phyloP scores from a whole-genome alignment of 2,888 invertebrate species.

The Taenaris catops region DNA sequence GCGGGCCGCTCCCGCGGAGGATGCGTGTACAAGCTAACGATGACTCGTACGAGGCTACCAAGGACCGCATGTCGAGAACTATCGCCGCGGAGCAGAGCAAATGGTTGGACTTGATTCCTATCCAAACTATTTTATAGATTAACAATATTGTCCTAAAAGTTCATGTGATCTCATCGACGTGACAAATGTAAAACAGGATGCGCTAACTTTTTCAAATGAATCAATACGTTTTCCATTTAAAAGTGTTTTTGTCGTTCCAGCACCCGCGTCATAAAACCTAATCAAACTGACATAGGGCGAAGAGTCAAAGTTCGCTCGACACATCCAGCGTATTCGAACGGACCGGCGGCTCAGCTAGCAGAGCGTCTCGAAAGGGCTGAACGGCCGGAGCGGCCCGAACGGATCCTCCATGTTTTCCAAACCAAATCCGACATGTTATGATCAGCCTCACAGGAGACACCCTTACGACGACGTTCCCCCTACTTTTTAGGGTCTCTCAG shows the following conservation, averaged over 20 bases:
- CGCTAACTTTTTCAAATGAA: too few species aligned
- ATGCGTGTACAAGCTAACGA: constrained; percentile 97
- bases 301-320: constrained; percentile 87
- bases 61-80: constrained; percentile 93
- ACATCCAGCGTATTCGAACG: constrained; percentile 57
- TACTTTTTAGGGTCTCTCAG: too few species aligned
- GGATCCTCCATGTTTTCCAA: too few species aligned
- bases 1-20: constrained; percentile 92
- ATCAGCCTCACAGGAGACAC: too few species aligned
- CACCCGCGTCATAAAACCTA: constrained; percentile 95
- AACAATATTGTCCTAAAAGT: too few species aligned
- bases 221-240: too few species aligned
- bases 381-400: constrained; percentile 42
- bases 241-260: constrained; percentile 67
- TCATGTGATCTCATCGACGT: too few species aligned
- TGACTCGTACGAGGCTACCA: constrained; percentile 96
- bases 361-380: constrained; percentile 39
- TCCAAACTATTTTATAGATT: too few species aligned
- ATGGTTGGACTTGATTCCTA: constrained; percentile 79
- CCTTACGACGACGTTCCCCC: too few species aligned
- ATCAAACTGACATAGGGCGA: constrained; percentile 93
- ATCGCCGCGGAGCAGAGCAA: constrained; percentile 96
- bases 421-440: too few species aligned
- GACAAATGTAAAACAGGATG: too few species aligned
- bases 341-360: constrained; percentile 41